Base-by-base conservation (phyloP, 2,888 invertebrate species). In the Glaucopsyche alexis region DNA sequence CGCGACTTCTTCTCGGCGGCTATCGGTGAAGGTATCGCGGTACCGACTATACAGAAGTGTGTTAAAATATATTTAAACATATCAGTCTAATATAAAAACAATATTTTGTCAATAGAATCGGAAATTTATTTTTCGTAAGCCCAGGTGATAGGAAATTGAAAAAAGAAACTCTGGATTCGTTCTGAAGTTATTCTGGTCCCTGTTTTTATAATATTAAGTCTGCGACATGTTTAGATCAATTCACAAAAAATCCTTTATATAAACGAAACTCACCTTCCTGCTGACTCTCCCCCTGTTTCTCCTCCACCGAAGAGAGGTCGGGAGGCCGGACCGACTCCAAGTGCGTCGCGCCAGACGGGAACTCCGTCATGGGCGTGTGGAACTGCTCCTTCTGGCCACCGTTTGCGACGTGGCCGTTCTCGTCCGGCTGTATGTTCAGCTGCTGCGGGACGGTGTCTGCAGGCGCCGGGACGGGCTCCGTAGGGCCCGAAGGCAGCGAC, bases 311-410 rank as follows among this genome's bases (percentile, higher is more conserved):
- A 73, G 87, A 87, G 9, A 92, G 79, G 13, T 92, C 92, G 0
- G 91, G 88, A 71, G 83, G 89, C 76, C 83, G 83, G 14, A 84
- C 83, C 13, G 85, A 85, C 55, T 90, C 90, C 5, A 79, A 76
- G 47, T 90, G 90, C 11, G 83, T 82, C 7, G 85, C 82, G 1
- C 83, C 85, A 1, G 87, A 83, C 0, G 91, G 90, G 72, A 91
- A 83, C 81, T 93, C 93, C 7, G 88, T 87, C 83, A 93, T 77
- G 42, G 93, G 93, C 29, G 93, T 93, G 74, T 88, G 80, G 78
- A 91, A 93, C 81, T 93, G 93, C 72, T 93, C 93, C 76, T 89
- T 91, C 70, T 84, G 85, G 0, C 79, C 78, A 7, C 86, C 87
- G 71, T 87, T 88, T 70, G 79, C 81, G 19, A 82, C 80, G 70